A percentile compares a stretch with the other conserved stretches of the same genome.
phyloP scores from a whole-genome alignment of 2,113 vertebrate species.

The Elanoides forficatus region DNA sequence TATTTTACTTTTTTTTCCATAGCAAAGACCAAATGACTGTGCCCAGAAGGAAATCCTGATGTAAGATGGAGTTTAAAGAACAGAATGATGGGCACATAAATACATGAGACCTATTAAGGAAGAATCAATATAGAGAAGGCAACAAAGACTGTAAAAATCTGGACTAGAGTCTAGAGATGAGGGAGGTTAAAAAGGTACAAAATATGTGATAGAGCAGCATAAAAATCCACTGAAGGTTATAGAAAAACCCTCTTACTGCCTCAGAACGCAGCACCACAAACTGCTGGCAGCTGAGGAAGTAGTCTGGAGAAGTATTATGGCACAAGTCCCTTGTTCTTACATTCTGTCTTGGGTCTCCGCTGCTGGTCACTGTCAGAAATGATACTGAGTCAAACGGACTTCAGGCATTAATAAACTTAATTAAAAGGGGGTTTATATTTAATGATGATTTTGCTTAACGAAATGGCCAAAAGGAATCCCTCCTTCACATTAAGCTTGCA shows the following conservation, averaged over 20 bases:
- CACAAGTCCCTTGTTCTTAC: accelerated
- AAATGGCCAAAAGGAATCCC: not conserved
- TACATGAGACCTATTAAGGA: not conserved
- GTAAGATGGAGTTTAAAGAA: not conserved
- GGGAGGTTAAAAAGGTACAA: not conserved
- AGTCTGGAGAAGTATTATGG: not conserved
- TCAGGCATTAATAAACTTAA: not conserved
- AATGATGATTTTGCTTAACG: not conserved
- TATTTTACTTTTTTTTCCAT: not conserved
- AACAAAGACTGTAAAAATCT: not conserved
- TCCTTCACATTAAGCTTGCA: not conserved
- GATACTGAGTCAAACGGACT: not conserved
- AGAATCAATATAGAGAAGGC: not conserved
- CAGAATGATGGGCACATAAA: not conserved
- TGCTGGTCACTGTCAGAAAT: not conserved
- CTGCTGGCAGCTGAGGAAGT: not conserved
- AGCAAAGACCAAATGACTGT: not conserved
- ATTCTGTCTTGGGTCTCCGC: not conserved
- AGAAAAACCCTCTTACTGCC: not conserved
- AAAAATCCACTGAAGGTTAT: not conserved
- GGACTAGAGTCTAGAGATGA: not conserved
- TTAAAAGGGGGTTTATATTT: not conserved
- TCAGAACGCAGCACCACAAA: not conserved
- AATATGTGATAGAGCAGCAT: not conserved
- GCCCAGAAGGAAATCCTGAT: not conserved